These are phyloP conservation scores for Chloroceryle amazona DNA, from an alignment of 2,797 vertebrate species.

Conservation along the genomic window DNA sequence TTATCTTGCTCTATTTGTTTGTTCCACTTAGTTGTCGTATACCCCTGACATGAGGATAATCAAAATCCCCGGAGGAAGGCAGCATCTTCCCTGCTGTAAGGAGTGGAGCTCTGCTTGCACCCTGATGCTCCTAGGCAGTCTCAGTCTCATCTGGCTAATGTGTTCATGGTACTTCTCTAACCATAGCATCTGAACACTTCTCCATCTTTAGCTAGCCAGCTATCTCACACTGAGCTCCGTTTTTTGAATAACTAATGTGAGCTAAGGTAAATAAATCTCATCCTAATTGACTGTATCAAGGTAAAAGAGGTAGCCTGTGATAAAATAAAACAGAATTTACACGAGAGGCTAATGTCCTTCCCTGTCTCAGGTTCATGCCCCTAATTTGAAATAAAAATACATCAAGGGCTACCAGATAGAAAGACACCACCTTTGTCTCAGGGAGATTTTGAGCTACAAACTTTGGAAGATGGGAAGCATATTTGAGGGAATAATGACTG, in stretches of 20 bases:
- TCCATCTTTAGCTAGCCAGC: not conserved
- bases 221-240: not conserved
- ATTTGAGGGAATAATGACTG: not conserved
- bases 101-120: not conserved
- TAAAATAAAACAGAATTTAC: not conserved
- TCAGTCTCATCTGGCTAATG: not conserved
- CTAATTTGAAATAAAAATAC: not conserved
- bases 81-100: not conserved
- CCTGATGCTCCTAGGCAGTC: not conserved
- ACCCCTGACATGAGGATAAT: not conserved
- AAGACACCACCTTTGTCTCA: not conserved
- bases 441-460: not conserved
- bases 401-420: not conserved
- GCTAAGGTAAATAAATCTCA: not conserved
- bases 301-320: not conserved
- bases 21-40: not conserved
- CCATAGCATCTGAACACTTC: accelerated
- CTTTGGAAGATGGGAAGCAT: not conserved
- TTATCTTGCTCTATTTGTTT: not conserved
- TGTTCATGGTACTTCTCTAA: not conserved
- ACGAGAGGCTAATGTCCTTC: not conserved
- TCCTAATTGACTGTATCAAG: not conserved
- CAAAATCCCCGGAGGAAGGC: not conserved
- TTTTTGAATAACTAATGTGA: not conserved
- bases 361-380: not conserved